Evolutionary conservation across 2,888 invertebrate genomes (phyloP).

Genomic region (Eucriotettix oculatus): DNA sequence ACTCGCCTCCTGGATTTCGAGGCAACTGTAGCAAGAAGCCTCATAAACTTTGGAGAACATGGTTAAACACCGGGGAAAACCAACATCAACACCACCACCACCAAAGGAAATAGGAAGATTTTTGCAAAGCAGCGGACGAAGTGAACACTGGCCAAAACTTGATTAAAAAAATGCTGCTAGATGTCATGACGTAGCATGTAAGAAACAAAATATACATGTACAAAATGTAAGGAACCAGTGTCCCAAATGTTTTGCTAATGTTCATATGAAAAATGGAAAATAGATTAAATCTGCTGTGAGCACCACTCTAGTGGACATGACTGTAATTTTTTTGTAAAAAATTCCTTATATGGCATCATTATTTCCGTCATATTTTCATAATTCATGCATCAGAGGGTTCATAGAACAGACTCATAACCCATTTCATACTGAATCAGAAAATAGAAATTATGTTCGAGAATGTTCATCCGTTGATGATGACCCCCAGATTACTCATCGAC

Average conservation of each 20-base stretch:
- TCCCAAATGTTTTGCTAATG: neutral
- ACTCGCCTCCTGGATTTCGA: conserved; percentile 1
- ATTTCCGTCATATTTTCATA: neutral
- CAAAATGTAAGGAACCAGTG: conserved; percentile 1
- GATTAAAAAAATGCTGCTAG: neutral
- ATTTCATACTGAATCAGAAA: too few relatives aligned
- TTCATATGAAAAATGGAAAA: neutral
- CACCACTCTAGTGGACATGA: neutral
- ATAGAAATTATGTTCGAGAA: too few relatives aligned
- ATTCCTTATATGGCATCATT: neutral
- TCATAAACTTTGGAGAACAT: neutral
- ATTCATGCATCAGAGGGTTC: neutral
- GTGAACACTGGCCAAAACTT: conserved; percentile 1
- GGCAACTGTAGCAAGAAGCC: neutral
- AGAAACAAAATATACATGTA: conserved; percentile 3
- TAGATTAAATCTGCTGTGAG: neutral
- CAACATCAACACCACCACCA: neutral
- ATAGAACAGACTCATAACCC: too few relatives aligned
- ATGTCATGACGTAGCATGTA: neutral
- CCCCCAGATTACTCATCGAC: too few relatives aligned
- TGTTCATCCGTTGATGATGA: too few relatives aligned
- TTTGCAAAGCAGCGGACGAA: neutral
- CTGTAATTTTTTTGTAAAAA: neutral
- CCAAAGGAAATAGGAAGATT: neutral
- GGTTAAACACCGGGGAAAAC: neutral